Evolutionary conservation across 2,888 invertebrate genomes (phyloP).

Genomic region (Tethea ocularis): DNA sequence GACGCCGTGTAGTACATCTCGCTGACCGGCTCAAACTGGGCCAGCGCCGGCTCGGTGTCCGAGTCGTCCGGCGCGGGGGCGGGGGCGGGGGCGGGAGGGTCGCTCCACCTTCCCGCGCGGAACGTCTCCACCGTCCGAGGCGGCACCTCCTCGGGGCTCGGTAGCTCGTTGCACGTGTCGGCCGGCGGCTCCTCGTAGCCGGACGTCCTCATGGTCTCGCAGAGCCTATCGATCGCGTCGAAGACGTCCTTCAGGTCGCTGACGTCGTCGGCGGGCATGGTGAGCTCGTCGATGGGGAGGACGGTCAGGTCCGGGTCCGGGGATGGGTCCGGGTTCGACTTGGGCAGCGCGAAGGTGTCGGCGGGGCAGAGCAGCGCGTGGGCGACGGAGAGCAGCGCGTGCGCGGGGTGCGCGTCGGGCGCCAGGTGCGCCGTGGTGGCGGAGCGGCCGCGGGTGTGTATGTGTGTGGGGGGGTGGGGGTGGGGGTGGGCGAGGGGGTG

Average conservation of each 20-base stretch:
- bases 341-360: slow-evolving; percentile 44
- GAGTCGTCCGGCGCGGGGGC: slow-evolving; percentile 9
- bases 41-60: slow-evolving; percentile 40
- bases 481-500: slow-evolving; percentile 26
- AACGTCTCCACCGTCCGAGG: slow-evolving; percentile 46
- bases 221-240: slow-evolving; percentile 77
- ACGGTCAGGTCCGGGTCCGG: slow-evolving; percentile 26
- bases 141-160: slow-evolving; percentile 52
- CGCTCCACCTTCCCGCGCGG: slow-evolving; percentile 43
- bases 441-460: slow-evolving; percentile 20
- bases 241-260: slow-evolving; percentile 75
- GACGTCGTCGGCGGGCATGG: slow-evolving; percentile 63
- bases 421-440: slow-evolving; percentile 45
- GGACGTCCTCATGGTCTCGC: slow-evolving; percentile 76
- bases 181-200: slow-evolving; percentile 46
- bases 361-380: slow-evolving; percentile 69
- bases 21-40: slow-evolving; percentile 56
- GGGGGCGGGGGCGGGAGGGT: slow-evolving; percentile 12
- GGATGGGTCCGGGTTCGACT: no score
- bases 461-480: slow-evolving; percentile 38
- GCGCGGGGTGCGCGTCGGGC: slow-evolving; percentile 62
- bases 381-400: slow-evolving; percentile 63
- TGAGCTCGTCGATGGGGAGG: slow-evolving; percentile 58
- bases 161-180: slow-evolving; percentile 34
- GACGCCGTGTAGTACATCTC: slow-evolving; percentile 77